Evolutionary conservation across 2,888 invertebrate genomes (phyloP), one percentile per base, ranked within the genome.

Genomic region (Osedax fenrisi): DNA sequence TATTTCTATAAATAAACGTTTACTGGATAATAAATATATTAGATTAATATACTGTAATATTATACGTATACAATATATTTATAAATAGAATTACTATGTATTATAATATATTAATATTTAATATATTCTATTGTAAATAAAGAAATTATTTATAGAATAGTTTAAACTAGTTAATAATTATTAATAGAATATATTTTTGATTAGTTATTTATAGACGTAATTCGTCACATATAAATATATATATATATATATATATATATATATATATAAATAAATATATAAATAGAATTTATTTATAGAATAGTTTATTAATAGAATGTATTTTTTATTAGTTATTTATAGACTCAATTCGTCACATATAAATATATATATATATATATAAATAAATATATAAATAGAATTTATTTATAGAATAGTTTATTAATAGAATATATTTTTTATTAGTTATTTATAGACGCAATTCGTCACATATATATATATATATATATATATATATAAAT

Each of bases 191-290:
- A 71, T 71, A 21, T 21, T 17, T n/a, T 23, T 23, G n/a, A 17
- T 10, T 41, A 41, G 41, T 10, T 17, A 41, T 10, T 10, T 41
- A 41, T 41, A n/a, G n/a, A n/a, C n/a, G n/a, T n/a, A n/a, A n/a
- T n/a, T n/a, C n/a, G n/a, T n/a, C n/a, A n/a, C n/a, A 41, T 41
- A 41, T 41, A 41, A 10, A 41, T 41, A 41, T 41, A 41, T 41
- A 41, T 41, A 41, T 41, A 41, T 41, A 41, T 41, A 41, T 41
- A 41, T 41, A 41, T 67, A 72, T 72, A 72, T 61, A 41, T 72
- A 67, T 72, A 41, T 72, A 2, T 23, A n/a, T 23, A 23, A 10
- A 69, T 26, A 24, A n/a, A 24, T 69, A 26, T 22, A 23, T 23
- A 26, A 10, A 26, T 22, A n/a, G 10, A n/a, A 22, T 22, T 22